Evolutionary conservation across 2,113 vertebrate genomes (phyloP).

Genomic region (Galbula dea): DNA sequence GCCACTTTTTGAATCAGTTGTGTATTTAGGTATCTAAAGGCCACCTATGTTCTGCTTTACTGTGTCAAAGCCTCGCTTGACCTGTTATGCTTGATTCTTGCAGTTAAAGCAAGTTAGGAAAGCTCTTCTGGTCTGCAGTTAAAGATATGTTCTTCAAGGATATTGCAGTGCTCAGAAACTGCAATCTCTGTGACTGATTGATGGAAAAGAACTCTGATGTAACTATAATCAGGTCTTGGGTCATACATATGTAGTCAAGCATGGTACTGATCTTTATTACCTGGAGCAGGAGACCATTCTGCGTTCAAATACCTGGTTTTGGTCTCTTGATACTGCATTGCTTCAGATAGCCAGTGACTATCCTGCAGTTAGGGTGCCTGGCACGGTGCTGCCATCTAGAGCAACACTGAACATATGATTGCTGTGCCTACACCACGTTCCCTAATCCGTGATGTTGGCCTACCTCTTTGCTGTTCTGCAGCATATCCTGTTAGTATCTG

Average conservation of each 20-base stretch:
- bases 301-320: neutral
- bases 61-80: neutral
- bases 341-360: neutral
- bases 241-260: neutral
- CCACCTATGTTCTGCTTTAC: neutral
- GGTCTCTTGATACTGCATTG: accelerated
- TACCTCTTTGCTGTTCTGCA: neutral
- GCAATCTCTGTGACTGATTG: neutral
- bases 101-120: neutral
- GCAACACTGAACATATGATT: accelerated
- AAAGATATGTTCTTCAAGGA: neutral
- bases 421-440: neutral
- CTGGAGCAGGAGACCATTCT: neutral
- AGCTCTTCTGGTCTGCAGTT: neutral
- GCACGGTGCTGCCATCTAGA: neutral
- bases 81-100: neutral
- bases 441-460: accelerated
- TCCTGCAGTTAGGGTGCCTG: neutral
- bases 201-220: neutral
- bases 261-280: neutral
- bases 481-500: neutral
- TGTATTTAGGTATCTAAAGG: neutral
- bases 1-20: neutral
- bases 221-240: neutral
- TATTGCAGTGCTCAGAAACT: neutral